These are phyloP conservation scores for Grus americana DNA, from an alignment of 2,113 vertebrate genomes.

Conservation along the genomic window DNA sequence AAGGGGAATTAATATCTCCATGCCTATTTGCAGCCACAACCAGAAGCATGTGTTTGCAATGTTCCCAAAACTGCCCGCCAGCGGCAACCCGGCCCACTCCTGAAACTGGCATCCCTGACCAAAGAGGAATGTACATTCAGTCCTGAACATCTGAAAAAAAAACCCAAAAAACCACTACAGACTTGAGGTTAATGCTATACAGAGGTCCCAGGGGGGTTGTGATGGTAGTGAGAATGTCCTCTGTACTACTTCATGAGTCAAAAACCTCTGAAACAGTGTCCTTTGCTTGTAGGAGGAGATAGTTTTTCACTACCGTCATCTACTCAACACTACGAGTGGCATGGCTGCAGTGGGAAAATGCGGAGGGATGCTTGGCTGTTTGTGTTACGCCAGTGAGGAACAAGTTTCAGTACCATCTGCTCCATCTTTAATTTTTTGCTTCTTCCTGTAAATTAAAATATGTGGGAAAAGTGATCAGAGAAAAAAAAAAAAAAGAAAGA, in stretches of 20 bases:
- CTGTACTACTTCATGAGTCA: neutral
- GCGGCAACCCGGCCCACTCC: neutral
- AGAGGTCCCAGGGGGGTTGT: accelerated
- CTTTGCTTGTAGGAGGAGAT: neutral
- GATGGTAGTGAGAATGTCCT: neutral
- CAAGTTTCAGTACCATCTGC: neutral
- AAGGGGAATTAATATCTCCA: neutral
- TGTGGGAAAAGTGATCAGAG: neutral
- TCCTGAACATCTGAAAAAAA: neutral
- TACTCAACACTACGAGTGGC: accelerated
- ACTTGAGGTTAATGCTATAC: neutral
- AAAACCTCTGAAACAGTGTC: neutral
- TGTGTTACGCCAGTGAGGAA: neutral
- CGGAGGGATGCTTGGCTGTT: neutral
- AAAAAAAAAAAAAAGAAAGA: neutral
- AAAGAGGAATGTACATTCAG: neutral
- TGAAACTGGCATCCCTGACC: neutral
- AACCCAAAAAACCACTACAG: neutral
- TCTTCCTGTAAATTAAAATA: neutral
- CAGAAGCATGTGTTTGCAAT: neutral
- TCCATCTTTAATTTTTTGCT: neutral
- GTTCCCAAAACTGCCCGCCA: neutral
- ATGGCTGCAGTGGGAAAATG: neutral
- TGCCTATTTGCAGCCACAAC: neutral
- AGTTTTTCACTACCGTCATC: neutral